Evolutionary conservation across 1,140 invertebrate species (phyloP), one percentile per base, ranked within the genome.

Genomic region (Eumaeus atala): DNA sequence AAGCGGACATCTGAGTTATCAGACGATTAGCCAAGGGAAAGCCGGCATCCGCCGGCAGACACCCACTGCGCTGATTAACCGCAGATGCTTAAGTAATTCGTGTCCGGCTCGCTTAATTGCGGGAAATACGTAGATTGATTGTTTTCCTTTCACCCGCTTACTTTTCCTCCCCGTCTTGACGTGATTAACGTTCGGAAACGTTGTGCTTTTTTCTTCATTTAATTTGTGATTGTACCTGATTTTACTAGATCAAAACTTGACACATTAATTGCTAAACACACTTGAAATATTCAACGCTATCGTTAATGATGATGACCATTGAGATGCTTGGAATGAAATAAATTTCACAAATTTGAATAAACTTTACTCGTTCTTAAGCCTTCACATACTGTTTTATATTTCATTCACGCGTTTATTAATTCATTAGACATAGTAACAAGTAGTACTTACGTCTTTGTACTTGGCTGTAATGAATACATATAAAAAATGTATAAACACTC

Each of bases 121-220:
- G 76, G 79, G 76, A 81, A 79, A 81, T 77, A 65, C 70, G 65
- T 67, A 70, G 73, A 84, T 84, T 80, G 82, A 82, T 80, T 80
- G 73, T 79, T 81, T 79, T 77, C 81, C 77, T 82, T 79, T 81
- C 68, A 57, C 67, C 70, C 56, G 62, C 65, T 71, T 61, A 70
- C 72, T 73, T 73, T 70, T 69, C 40, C 38, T 37, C 38, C 63
- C 64, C 64, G 54, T 69, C 65, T 61, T 56, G 61, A 62, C 54
- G 57, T 44, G 56, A 63, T 54, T 52, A 50, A 33, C 28, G n/a
- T n/a, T n/a, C n/a, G n/a, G n/a, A n/a, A n/a, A n/a, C n/a, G 33
- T 50, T 34, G 48, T 35, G 28, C 21, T 28, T 9, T 50, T 28
- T 28, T 28, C 6, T 2, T 6, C 2, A 34, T 34, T 50, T 28